Base-by-base conservation (phyloP, 2,888 invertebrate species). In the Cremastinae sp. region DNA sequence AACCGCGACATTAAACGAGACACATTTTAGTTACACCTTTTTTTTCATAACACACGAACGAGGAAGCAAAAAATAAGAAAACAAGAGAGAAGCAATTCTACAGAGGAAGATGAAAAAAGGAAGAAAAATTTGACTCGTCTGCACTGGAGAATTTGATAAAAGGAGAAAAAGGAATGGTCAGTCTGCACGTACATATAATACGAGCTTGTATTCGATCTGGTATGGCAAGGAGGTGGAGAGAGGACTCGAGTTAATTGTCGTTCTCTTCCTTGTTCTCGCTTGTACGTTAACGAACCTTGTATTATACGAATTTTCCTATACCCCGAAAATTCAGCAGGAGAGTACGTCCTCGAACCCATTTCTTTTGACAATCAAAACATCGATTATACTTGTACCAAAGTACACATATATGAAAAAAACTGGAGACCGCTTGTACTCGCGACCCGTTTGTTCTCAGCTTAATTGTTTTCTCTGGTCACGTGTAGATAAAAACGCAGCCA, bases 1-100 rank as follows among this genome's bases (percentile, higher is more conserved):
- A 86, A 87, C 82, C 84, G 84, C 87, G 82, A 87, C 86, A 87
- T 88, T 86, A 85, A 87, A 86, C 83, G 79, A 69, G 74, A 78
- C 66, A 56, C 72, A 74, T 76, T 73, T 74, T 71, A 62, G 58
- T 62, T 62, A 28, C 5, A 28, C 5, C 28, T 28, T 28, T 53
- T 64, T 70, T 62, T 61, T 56, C 49, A 55, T 45, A 64, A 10
- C 8, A 49, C 10, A 10, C 16, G 22, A 8, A n/a, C 41, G 51
- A 55, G 20, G 37, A 14, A 43, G 14, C 35, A 12, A 20, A 49
- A 68, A 59, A 58, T 51, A 12, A 10, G 22, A 56, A 59, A 18
- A 65, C 8, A 39, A 20, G 16, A 16, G 35, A 37, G 28, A 14
- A 9, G 55, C 18, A 56, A 56, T 20, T 66, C 37, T 39, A 71